Percentiles rank a stretch among this genome's conserved stretches.
phyloP scores from a whole-genome alignment of 2,113 vertebrate species.

The Vulpes ferrilata region DNA sequence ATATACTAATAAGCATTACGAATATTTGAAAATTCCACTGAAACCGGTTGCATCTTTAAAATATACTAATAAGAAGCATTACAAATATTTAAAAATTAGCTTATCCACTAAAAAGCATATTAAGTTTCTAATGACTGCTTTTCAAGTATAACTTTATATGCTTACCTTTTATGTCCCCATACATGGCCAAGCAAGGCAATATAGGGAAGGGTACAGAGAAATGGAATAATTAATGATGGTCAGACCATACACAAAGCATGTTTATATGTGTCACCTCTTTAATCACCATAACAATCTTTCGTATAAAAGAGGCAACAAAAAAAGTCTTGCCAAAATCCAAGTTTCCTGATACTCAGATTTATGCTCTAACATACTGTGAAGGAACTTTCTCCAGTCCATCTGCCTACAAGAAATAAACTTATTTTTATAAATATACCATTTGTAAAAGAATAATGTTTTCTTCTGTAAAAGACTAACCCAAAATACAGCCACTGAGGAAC shows the following conservation, averaged over 20 bases:
- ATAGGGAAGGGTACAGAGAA: neutral
- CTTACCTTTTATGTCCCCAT: neutral
- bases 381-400: neutral
- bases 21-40: conserved; percentile 33
- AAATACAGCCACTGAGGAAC: neutral
- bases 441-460: conserved; percentile 30
- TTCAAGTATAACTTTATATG: conserved; percentile 13
- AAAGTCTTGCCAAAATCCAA: neutral
- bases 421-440: neutral
- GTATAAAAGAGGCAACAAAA: neutral
- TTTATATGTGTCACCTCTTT: neutral
- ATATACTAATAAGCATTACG: neutral
- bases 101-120: neutral
- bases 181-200: neutral
- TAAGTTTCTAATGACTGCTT: conserved; percentile 47
- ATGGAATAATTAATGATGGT: neutral
- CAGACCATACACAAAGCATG: neutral
- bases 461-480: neutral
- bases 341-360: neutral
- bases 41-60: conserved; percentile 2
- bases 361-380: neutral
- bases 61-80: neutral
- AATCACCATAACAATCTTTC: neutral
- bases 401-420: neutral
- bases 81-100: conserved; percentile 47